Base-by-base conservation (phyloP, 2,797 vertebrate species). In the Xenentodon cancila region DNA sequence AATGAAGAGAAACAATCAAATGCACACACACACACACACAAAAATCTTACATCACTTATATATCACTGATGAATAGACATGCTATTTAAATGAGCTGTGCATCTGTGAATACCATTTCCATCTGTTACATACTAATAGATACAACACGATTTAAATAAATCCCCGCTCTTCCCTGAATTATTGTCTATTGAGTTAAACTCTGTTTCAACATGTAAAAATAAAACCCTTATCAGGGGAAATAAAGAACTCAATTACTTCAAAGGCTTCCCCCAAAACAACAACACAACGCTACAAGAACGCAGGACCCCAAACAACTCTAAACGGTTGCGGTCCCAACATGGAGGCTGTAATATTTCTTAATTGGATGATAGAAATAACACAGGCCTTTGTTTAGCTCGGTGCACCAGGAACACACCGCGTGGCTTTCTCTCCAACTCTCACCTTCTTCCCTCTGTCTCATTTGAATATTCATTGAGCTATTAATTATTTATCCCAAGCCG, bases 391-490 rank as follows among this genome's bases (percentile, higher is more conserved):
- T 91, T 84, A 83, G 84, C 75, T 57, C 74, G 3, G n/a, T 73
- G 74, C 71, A 73, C 57, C 69, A 47, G 63, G 66, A 83, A 69
- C 63, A 55, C 40, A 4, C 67, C 76, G 22, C 55, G 6, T 60
- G 46, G 47, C 62, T 57, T 64, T 75, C 72, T 74, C 74, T 50
- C 54, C 6, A 42, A 51, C 67, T 75, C 73, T 60, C 47, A 18
- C 71, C 74, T 32, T 47, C 60, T 74, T 64, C 71, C 71, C 75
- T 59, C 64, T 58, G 54, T 61, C 68, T 69, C 76, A 93, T 94
- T 90, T 93, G 87, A 92, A 93, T 94, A 94, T 94, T 94, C 92
- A 94, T 93, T 92, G 89, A 90, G 82, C 88, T 88, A 92, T 94
- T 88, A 93, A 94, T 94, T 92, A 94, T 94, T 94, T 91, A 94